These are phyloP conservation scores for Metallyticus violacea DNA, from an alignment of 2,888 invertebrate genomes.

Conservation along the genomic window DNA sequence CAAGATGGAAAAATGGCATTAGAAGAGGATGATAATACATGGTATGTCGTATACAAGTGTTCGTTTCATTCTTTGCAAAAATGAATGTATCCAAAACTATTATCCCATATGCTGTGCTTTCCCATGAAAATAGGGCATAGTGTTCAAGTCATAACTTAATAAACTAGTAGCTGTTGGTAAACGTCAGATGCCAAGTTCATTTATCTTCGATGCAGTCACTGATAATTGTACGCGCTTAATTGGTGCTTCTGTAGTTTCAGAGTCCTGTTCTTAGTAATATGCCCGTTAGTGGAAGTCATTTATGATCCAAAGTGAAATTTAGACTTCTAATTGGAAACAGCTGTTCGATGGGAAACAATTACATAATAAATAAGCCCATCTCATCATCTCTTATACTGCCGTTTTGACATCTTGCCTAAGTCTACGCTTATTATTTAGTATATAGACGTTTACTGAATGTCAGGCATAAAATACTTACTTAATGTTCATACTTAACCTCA, in stretches of 20 bases:
- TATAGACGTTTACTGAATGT: no score
- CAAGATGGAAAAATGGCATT: constrained; percentile 52
- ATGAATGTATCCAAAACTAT: neutral
- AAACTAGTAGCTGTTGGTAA: neutral
- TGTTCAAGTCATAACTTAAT: neutral
- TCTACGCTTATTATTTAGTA: no score
- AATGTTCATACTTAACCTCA: no score
- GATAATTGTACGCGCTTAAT: neutral
- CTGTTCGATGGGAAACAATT: neutral
- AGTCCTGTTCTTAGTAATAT: neutral
- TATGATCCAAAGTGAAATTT: neutral
- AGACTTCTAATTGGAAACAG: neutral
- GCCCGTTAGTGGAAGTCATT: neutral
- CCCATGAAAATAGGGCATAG: neutral
- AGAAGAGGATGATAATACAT: constrained; percentile 60
- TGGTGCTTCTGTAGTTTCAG: neutral
- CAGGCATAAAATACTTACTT: no score
- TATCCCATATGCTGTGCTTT: neutral
- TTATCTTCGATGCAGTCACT: neutral
- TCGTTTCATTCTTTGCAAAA: neutral
- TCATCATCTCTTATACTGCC: no score
- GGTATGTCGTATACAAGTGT: constrained; percentile 48
- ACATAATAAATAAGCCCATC: neutral
- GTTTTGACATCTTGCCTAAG: no score
- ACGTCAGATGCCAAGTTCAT: neutral